These are phyloP conservation scores for Aelia acuminata DNA, from an alignment of 2,888 invertebrate species.

Conservation along the genomic window DNA sequence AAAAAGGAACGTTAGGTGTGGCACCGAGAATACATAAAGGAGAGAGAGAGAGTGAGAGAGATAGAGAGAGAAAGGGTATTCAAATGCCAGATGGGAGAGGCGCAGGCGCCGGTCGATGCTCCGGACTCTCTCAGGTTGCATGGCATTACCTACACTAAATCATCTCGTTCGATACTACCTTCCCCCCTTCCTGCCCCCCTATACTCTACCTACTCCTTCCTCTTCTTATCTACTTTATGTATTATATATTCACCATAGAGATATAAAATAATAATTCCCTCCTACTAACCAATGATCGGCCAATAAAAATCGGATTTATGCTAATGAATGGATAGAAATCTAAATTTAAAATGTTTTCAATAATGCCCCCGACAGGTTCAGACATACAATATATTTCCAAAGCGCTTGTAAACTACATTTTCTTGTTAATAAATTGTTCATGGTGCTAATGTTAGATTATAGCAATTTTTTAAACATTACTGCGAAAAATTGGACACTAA, in stretches of 20 bases:
- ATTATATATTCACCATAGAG: not conserved
- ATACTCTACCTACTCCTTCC: no score
- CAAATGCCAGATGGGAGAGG: not conserved
- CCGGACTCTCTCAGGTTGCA: constrained; percentile 18
- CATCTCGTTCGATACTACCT: constrained; percentile 51
- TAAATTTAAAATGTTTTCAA: not conserved
- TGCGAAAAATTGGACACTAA: no score
- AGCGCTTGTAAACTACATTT: no score
- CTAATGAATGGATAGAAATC: not conserved
- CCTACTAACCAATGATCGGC: not conserved
- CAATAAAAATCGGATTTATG: not conserved
- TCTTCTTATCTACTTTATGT: constrained; percentile 11
- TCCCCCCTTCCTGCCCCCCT: not conserved
- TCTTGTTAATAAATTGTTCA: no score
- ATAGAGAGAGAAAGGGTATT: not conserved
- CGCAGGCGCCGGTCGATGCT: constrained; percentile 55
- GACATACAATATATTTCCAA: no score
- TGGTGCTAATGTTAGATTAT: no score
- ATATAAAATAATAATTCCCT: not conserved
- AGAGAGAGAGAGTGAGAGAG: not conserved
- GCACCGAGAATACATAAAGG: not conserved
- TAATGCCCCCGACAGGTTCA: no score
- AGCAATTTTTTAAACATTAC: no score
- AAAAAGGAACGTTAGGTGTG: not conserved
- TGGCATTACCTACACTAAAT: constrained; percentile 57